These are phyloP conservation scores for Castor canadensis DNA, from an alignment of 2,113 vertebrate genomes.

Conservation along the genomic window DNA sequence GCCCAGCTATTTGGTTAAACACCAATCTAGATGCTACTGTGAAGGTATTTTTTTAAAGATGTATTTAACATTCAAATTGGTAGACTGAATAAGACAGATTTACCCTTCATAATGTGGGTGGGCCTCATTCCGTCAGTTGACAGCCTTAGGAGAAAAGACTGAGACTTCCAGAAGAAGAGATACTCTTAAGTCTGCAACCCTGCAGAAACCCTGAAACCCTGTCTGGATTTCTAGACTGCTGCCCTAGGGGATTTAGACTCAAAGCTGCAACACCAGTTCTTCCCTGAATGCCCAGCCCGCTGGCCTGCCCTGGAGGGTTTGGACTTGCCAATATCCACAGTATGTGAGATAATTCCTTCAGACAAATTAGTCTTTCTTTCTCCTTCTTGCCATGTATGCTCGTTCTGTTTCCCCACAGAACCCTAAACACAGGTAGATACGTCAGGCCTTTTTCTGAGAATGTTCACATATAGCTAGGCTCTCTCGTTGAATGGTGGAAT, in stretches of 20 bases:
- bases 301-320: too few relatives aligned
- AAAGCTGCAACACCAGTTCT: background rate
- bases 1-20: background rate
- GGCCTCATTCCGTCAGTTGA: too few relatives aligned
- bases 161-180: too few relatives aligned
- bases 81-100: background rate
- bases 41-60: background rate
- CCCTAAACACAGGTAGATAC: background rate
- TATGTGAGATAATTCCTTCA: background rate
- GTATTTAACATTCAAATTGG: background rate
- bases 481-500: background rate
- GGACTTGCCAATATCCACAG: too few relatives aligned
- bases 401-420: too few relatives aligned
- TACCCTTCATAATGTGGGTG: too few relatives aligned
- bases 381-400: background rate
- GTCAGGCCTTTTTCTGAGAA: background rate
- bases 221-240: background rate
- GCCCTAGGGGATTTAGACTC: background rate
- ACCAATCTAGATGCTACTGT: background rate
- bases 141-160: too few relatives aligned
- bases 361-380: background rate
- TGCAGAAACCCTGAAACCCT: too few relatives aligned
- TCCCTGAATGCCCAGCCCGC: background rate
- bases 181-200: too few relatives aligned
- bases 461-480: background rate